Percentiles rank a stretch among this genome's conserved stretches.
Conservation (phyloP, 1,140 invertebrate genomes). For the Metopolophium dirhodum region DNA sequence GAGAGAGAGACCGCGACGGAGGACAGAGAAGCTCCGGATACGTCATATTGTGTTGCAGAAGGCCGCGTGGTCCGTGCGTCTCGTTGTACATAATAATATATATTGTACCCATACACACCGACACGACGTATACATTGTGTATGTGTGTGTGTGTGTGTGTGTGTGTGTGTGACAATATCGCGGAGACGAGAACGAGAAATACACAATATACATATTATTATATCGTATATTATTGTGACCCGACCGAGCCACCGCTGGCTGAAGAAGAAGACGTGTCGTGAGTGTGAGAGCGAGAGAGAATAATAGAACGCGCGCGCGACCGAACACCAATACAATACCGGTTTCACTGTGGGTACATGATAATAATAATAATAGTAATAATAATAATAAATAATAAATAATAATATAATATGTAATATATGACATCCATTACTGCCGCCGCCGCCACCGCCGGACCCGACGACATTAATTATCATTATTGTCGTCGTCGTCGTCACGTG, state of each 20-base stretch:
- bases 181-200: slow-evolving; percentile 8
- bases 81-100: neutral
- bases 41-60: slow-evolving; percentile 28
- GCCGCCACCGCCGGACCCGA: neutral
- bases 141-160: neutral
- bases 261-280: neutral
- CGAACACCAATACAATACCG: slow-evolving; percentile 2
- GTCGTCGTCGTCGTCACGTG: neutral
- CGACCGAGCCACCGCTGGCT: neutral
- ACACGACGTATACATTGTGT: neutral
- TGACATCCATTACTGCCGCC: neutral
- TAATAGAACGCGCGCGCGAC: neutral
- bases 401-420: neutral
- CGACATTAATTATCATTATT: slow-evolving; percentile 11
- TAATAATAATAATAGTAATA: too few species aligned
- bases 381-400: too few species aligned
- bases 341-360: neutral
- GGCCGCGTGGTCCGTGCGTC: neutral
- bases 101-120: neutral
- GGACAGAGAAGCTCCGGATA: neutral
- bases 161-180: slow-evolving; percentile 32
- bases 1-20: neutral
- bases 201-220: neutral
- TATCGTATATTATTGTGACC: neutral
- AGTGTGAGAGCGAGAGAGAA: neutral